Percentiles rank a stretch among this genome's conserved stretches.
Evolutionary conservation across 1,140 invertebrate genomes (phyloP).

Genomic region (Vanessa tameamea): DNA sequence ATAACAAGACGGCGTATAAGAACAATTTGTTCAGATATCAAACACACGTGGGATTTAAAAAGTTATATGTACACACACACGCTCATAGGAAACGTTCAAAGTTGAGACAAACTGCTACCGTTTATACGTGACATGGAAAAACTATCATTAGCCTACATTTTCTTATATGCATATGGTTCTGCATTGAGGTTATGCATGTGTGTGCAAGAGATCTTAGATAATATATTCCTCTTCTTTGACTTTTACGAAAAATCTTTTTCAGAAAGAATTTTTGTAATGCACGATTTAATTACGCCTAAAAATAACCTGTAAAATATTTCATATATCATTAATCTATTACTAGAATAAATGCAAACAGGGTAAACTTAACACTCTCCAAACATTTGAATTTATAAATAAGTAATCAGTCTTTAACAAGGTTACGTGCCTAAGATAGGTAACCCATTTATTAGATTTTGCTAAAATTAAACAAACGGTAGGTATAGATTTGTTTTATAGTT

Average conservation of each 20-base stretch:
- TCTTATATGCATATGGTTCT: conserved; percentile 18
- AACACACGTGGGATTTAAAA: neutral
- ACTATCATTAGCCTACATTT: conserved; percentile 33
- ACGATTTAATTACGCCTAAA: neutral
- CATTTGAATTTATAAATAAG: conserved; percentile 38
- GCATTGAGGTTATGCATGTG: neutral
- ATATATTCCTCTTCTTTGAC: neutral
- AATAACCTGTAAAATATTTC: neutral
- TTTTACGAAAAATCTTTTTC: neutral
- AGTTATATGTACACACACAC: conserved; percentile 2
- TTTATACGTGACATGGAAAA: conserved; percentile 30
- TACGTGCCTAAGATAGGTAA: conserved; percentile 44
- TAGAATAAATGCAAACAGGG: conserved; percentile 2
- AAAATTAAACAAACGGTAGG: conserved; percentile 11
- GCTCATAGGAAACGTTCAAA: conserved; percentile 13
- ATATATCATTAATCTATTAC: neutral
- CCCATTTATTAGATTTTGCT: conserved; percentile 33
- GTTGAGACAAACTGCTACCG: conserved; percentile 29
- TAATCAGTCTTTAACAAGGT: conserved; percentile 51
- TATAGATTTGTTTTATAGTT: conserved; percentile 12
- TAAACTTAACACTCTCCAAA: conserved; percentile 18
- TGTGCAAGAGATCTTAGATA: conserved; percentile 19
- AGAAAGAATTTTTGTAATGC: neutral
- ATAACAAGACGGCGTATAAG: neutral
- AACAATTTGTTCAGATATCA: neutral